Evolutionary conservation across 2,113 vertebrate genomes (phyloP).

Genomic region (Brachionichthys hirsutus): DNA sequence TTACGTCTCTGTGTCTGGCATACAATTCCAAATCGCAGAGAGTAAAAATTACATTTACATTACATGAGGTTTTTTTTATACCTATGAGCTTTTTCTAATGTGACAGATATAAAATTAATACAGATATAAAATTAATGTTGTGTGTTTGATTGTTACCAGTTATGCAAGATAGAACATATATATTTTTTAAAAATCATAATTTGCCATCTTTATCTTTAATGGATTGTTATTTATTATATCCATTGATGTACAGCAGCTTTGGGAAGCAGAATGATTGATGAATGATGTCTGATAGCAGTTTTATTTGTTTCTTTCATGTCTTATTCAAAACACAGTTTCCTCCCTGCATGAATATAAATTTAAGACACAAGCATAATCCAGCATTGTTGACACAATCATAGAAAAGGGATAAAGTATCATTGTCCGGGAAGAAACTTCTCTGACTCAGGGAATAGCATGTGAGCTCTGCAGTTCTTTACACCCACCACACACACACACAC

Average conservation of each 20-base stretch:
- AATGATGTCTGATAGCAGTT: conserved; percentile 48
- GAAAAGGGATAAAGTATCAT: conserved; percentile 75
- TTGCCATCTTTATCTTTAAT: background rate
- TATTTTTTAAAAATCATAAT: conserved; percentile 30
- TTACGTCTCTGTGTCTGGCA: conserved; percentile 87
- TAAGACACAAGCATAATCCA: conserved; percentile 71
- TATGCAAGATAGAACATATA: conserved; percentile 23
- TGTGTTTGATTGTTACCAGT: conserved; percentile 17
- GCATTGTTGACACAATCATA: conserved; percentile 74
- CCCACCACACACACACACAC: conserved; percentile 18
- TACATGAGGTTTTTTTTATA: conserved; percentile 75
- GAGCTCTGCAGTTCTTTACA: conserved; percentile 73
- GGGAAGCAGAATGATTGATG: conserved; percentile 31
- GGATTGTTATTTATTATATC: conserved; percentile 30
- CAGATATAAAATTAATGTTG: too few species aligned
- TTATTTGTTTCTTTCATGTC: conserved; percentile 47
- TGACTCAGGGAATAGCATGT: conserved; percentile 58
- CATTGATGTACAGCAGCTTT: conserved; percentile 35
- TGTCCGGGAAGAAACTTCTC: conserved; percentile 73
- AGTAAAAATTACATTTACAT: conserved; percentile 42
- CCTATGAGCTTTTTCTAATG: conserved; percentile 38
- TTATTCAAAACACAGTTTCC: conserved; percentile 36
- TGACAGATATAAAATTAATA: too few species aligned
- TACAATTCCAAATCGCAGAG: conserved; percentile 79
- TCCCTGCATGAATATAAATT: conserved; percentile 36